Evolutionary conservation across 2,797 vertebrate species (phyloP).

Genomic region (Crocidura indochinensis): DNA sequence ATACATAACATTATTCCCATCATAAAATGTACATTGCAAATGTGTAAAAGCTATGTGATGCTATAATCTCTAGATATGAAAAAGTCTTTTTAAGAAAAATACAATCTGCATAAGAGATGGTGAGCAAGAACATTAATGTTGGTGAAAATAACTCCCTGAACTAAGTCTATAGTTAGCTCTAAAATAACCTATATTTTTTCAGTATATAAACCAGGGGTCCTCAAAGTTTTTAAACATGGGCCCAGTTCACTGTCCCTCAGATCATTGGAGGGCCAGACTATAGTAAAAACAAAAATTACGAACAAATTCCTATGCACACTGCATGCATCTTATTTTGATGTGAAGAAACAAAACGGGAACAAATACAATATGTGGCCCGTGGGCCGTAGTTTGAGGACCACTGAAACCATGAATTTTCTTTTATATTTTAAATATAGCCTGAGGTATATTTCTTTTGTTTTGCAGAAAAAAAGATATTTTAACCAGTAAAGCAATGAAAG

Average conservation of each 20-base stretch:
- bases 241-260: no score
- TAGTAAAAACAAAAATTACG: no score
- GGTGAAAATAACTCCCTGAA: constrained; percentile 15
- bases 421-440: not conserved
- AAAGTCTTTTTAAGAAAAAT: not conserved
- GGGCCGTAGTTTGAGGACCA: no score
- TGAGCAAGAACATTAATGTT: constrained; percentile 1
- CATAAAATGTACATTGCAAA: not conserved
- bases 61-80: not conserved
- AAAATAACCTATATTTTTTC: not conserved
- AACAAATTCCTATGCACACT: no score
- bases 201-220: constrained; percentile 22
- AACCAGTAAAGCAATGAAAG: constrained; percentile 40
- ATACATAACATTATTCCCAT: not conserved
- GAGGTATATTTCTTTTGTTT: not conserved
- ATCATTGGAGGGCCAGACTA: no score
- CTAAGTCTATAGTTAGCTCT: not conserved
- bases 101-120: not conserved
- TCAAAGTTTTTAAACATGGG: no score
- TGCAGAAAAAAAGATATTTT: constrained; percentile 1
- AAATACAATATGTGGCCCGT: no score
- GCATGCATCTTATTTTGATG: no score
- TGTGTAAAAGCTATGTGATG: not conserved
- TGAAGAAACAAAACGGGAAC: no score
- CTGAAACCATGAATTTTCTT: no score